phyloP scores from a whole-genome alignment of 2,888 invertebrate genomes.

The Plebejus anna region DNA sequence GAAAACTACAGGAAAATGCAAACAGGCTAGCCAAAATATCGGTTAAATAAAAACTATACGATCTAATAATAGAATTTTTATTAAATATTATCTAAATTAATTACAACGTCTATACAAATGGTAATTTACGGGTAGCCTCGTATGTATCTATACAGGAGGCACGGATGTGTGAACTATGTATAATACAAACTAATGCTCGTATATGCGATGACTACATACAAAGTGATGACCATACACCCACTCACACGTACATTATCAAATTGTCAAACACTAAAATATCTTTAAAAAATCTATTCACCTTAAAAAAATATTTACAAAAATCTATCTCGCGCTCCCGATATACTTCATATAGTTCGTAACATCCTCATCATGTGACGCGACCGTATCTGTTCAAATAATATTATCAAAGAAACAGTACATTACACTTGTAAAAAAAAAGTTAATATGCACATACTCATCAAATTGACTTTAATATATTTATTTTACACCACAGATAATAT shows the following conservation, averaged over 20 bases:
- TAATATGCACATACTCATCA: slow-evolving; percentile 2
- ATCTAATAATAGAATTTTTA: slow-evolving; percentile 31
- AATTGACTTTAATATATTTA: slow-evolving; percentile 22
- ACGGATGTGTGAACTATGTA: slow-evolving; percentile 20
- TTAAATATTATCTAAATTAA: slow-evolving; percentile 39
- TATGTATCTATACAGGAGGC: slow-evolving; percentile 26
- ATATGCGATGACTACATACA: slow-evolving; percentile 23
- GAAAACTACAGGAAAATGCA: neutral
- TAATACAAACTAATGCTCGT: slow-evolving; percentile 22
- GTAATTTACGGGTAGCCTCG: slow-evolving; percentile 30
- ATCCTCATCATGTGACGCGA: slow-evolving; percentile 2
- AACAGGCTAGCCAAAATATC: neutral
- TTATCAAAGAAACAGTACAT: slow-evolving; percentile 25
- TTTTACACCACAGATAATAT: slow-evolving; percentile 19
- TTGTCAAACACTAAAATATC: slow-evolving; percentile 48
- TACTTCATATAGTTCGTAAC: slow-evolving; percentile 29
- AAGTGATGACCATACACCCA: slow-evolving; percentile 33
- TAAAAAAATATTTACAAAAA: slow-evolving; percentile 68
- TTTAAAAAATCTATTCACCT: slow-evolving; percentile 47
- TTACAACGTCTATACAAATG: slow-evolving; percentile 36
- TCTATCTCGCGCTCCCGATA: slow-evolving; percentile 30
- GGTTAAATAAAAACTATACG: slow-evolving; percentile 27
- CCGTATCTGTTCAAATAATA: neutral
- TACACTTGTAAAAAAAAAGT: slow-evolving; percentile 24
- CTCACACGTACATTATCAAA: slow-evolving; percentile 45